Evolutionary conservation across 2,888 invertebrate species (phyloP).

Genomic region (Lymantria monacha): DNA sequence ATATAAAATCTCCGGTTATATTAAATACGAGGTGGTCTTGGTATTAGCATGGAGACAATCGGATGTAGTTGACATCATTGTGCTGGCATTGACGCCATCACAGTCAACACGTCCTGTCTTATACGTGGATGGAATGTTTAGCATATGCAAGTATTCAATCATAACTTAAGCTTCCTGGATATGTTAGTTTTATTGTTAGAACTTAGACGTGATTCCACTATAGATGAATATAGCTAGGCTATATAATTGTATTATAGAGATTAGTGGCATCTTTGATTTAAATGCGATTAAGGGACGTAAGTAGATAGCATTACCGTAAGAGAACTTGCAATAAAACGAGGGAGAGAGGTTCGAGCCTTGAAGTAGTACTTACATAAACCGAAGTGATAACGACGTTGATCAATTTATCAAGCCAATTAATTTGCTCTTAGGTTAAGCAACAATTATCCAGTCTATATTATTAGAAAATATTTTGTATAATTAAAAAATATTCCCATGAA

Average conservation of each 20-base stretch:
- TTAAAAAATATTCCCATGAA: too few relatives aligned
- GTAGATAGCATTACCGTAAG: too few relatives aligned
- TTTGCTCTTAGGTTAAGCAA: too few relatives aligned
- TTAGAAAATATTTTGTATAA: too few relatives aligned
- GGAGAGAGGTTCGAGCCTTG: too few relatives aligned
- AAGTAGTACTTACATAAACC: too few relatives aligned
- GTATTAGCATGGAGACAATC: slow-evolving; percentile 66
- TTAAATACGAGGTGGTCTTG: slow-evolving; percentile 52
- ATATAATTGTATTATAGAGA: neutral
- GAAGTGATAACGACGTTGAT: too few relatives aligned
- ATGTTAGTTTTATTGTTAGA: slow-evolving; percentile 23
- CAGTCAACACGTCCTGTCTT: slow-evolving; percentile 63
- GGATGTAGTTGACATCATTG: slow-evolving; percentile 62
- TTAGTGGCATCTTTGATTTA: too few relatives aligned
- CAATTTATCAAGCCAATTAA: too few relatives aligned
- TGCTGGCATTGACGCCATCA: slow-evolving; percentile 49
- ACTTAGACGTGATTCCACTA: slow-evolving; percentile 5
- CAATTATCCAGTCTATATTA: too few relatives aligned
- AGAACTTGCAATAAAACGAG: too few relatives aligned
- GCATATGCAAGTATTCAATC: slow-evolving; percentile 29
- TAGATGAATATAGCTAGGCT: slow-evolving; percentile 1
- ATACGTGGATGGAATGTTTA: slow-evolving; percentile 59
- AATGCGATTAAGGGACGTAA: too few relatives aligned
- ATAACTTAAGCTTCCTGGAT: slow-evolving; percentile 43
- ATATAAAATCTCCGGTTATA: slow-evolving; percentile 46